Evolutionary conservation across 2,113 vertebrate species (phyloP), one percentile per base, ranked within the genome.

Genomic region (Atrichornis clamosus): DNA sequence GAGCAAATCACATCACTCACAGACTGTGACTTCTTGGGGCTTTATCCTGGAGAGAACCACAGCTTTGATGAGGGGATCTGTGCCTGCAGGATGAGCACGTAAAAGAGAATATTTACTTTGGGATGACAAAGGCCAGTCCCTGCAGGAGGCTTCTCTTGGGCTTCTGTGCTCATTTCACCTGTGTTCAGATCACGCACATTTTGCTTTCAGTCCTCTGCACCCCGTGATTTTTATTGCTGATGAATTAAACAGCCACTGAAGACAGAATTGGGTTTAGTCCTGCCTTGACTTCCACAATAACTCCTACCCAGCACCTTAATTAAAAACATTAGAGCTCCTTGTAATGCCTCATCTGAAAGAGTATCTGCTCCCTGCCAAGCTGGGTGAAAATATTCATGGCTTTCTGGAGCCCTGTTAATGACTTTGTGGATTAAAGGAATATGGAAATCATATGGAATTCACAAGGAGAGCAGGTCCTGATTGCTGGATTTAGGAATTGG

Each of bases 301-400:
- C 58, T 49, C 33, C 5, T 2, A 13, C 33, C 67, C 27, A 64
- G 37, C 41, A 4, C 83, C 33, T 17, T 97, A 97, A 97, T 97
- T 79, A 97, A 90, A 97, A 97, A 96, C 97, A 96, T 97, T 95
- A 80, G 17, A 62, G 68, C 69, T 55, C 86, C 35, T 32, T 42
- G 58, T n/a, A 50, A 37, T 0, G 1, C 82, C 74, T 74, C 46
- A 21, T 9, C 55, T 76, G 96, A 90, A 93, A 91, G 84, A n/a
- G 58, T 21, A 95, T 72, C 93, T 67, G 67, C 75, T 88, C 53
- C 56, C 72, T 5, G 8, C 23, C 39, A 44, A 42, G 46, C 3
- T 30, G 50, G 74, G 50, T 24, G 63, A 37, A 63, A 95, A 96
- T 83, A 95, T 93, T 92, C 67, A 95, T 84, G 72, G 50, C 44